These are phyloP conservation scores for Lepidocolaptes lacrymiger DNA, from an alignment of 2,797 vertebrate genomes.

Conservation along the genomic window DNA sequence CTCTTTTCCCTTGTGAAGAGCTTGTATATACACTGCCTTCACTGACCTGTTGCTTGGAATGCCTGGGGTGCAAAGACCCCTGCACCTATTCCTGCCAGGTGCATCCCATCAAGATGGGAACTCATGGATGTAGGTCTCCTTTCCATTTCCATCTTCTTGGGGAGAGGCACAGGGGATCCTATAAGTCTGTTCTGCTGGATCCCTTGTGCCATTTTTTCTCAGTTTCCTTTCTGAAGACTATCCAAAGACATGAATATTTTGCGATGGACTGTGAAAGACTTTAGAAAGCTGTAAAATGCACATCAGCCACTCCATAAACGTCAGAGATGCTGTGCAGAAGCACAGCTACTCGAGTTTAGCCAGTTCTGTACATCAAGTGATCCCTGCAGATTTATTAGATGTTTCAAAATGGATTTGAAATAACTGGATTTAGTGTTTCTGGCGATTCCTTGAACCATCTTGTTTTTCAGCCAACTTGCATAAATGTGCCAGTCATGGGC, in stretches of 20 bases:
- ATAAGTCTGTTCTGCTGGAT: neutral
- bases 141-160: neutral
- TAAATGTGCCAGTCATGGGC: conserved; percentile 73
- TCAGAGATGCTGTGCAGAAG: conserved; percentile 17
- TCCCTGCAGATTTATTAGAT: conserved; percentile 62
- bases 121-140: neutral
- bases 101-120: neutral
- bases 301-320: neutral
- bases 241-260: neutral
- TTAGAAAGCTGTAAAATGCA: conserved; percentile 34
- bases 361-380: conserved; percentile 40
- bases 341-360: conserved; percentile 41
- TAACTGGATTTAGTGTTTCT: conserved; percentile 70
- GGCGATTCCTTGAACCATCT: conserved; percentile 63
- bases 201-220: neutral
- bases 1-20: neutral
- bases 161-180: neutral
- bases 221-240: neutral
- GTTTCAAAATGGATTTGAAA: conserved; percentile 62
- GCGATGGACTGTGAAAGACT: conserved; percentile 7
- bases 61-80: neutral
- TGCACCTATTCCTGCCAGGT: neutral
- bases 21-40: neutral
- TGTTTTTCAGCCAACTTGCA: conserved; percentile 66
- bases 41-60: neutral